Conservation (phyloP, 1,140 invertebrate genomes). For the Diplogasteroides magnus region DNA sequence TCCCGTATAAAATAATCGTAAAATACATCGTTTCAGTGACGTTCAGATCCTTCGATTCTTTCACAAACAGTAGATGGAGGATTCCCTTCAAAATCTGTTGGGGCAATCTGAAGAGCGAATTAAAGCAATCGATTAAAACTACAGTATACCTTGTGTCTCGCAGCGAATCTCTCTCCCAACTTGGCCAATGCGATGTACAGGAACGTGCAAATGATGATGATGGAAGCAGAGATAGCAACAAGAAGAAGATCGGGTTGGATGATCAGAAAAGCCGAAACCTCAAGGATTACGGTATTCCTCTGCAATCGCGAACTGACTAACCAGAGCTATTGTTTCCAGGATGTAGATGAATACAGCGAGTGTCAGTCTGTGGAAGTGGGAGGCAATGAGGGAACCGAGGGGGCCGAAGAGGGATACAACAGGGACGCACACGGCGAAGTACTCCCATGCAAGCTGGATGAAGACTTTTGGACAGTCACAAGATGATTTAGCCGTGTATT, state of each 20-base stretch:
- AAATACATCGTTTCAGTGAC: no score
- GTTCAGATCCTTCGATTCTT: no score
- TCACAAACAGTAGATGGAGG: no score
- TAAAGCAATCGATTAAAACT: no score
- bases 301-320: slow-evolving; percentile 12
- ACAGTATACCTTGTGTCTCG: no score
- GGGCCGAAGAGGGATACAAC: slow-evolving; percentile 47
- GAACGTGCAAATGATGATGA: no score
- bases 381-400: slow-evolving; percentile 50
- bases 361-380: slow-evolving; percentile 52
- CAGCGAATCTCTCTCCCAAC: no score
- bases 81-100: no score
- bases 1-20: no score
- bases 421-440: slow-evolving; percentile 50
- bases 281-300: not conserved
- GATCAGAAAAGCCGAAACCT: not conserved
- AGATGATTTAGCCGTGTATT: no score
- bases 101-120: no score
- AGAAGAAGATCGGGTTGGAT: not conserved
- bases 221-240: not conserved
- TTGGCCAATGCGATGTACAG: no score
- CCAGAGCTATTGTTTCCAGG: slow-evolving; percentile 44
- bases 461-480: not conserved
- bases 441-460: slow-evolving; percentile 37
- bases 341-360: slow-evolving; percentile 50